Evolutionary conservation across 2,113 vertebrate species (phyloP).

Genomic region (Sakesphorus luctuosus): DNA sequence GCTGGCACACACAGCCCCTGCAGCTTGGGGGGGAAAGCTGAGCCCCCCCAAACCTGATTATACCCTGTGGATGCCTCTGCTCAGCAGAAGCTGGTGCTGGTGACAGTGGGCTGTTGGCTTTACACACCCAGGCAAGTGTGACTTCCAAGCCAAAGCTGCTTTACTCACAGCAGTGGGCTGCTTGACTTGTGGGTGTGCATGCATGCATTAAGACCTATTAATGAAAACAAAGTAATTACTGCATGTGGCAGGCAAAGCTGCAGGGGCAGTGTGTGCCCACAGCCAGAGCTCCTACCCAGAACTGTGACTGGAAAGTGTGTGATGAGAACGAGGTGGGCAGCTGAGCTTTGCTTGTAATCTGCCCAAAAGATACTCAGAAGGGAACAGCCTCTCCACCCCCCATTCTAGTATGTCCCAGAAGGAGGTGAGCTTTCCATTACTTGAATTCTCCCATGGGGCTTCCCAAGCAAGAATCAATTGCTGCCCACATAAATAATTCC

Average conservation of each 20-base stretch:
- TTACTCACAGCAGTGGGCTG: accelerated
- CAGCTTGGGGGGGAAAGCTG: not conserved
- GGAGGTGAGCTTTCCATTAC: not conserved
- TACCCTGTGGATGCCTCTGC: not conserved
- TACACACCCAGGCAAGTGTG: not conserved
- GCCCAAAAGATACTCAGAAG: not conserved
- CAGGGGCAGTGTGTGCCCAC: not conserved
- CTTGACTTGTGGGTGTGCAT: not conserved
- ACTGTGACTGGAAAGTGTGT: not conserved
- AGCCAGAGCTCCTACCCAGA: not conserved
- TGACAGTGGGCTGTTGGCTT: not conserved
- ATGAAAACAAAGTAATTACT: conserved; percentile 39
- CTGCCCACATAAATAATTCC: conserved; percentile 23
- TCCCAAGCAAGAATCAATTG: not conserved
- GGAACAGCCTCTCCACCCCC: not conserved
- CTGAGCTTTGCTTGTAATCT: not conserved
- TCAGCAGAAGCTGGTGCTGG: not conserved
- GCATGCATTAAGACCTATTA: conserved; percentile 37
- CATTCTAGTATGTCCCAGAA: not conserved
- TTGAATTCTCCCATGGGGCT: not conserved
- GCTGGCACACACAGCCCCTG: not conserved
- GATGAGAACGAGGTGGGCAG: not conserved
- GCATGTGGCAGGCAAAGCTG: not conserved
- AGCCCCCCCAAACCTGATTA: not conserved
- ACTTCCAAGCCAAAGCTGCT: not conserved